Evolutionary conservation across 1,140 invertebrate species (phyloP).

Genomic region (Bombus huntii): DNA sequence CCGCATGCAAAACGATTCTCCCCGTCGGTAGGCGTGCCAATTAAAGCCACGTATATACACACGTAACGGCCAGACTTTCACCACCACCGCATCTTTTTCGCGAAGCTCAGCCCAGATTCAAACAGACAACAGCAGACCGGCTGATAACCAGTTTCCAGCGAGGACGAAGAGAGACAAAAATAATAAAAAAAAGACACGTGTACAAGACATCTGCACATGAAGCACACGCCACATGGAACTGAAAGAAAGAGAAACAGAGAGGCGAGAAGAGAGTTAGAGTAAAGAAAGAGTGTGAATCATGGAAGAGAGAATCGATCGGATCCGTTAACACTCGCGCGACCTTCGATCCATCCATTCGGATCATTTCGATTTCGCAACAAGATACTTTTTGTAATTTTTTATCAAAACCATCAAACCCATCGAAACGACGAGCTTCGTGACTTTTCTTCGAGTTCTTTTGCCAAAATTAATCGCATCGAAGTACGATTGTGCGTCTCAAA

Average conservation of each 20-base stretch:
- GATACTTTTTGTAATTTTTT: too few relatives aligned
- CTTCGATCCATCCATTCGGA: neutral
- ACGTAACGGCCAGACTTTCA: slow-evolving; percentile 2
- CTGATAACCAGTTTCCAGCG: slow-evolving; percentile 59
- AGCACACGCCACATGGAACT: slow-evolving; percentile 64
- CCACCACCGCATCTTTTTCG: slow-evolving; percentile 55
- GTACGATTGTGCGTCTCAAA: too few relatives aligned
- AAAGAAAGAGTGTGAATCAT: neutral
- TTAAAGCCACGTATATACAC: slow-evolving; percentile 26
- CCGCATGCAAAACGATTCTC: neutral
- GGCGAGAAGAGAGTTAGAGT: slow-evolving; percentile 42
- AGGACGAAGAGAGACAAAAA: slow-evolving; percentile 9
- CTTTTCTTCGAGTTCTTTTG: too few relatives aligned
- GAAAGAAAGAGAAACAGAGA: slow-evolving; percentile 57
- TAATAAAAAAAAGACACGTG: slow-evolving; percentile 38
- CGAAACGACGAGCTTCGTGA: too few relatives aligned
- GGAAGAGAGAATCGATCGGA: neutral
- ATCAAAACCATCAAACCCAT: too few relatives aligned
- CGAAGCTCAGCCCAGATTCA: slow-evolving; percentile 56
- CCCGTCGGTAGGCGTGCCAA: slow-evolving; percentile 7
- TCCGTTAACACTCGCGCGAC: neutral
- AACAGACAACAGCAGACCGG: slow-evolving; percentile 56
- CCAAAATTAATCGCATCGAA: too few relatives aligned
- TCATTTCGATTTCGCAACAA: too few relatives aligned
- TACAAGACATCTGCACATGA: slow-evolving; percentile 64